Evolutionary conservation across 2,888 invertebrate species (phyloP).

Genomic region (Acleris literana): DNA sequence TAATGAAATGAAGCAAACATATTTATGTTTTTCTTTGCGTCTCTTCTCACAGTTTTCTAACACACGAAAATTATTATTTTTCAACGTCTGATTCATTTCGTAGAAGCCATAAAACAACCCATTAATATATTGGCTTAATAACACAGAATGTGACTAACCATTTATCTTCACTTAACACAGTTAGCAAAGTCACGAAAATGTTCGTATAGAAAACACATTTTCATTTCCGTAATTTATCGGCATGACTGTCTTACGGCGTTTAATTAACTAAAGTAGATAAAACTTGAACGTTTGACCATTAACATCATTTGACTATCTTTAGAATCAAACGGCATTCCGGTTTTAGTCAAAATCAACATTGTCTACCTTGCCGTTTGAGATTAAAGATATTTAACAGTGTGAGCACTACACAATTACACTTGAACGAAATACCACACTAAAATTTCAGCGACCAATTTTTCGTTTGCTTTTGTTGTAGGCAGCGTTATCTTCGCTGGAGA

Average conservation of each 20-base stretch:
- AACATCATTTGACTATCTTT: conserved; percentile 37
- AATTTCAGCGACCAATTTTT: background rate
- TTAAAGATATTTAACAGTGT: conserved; percentile 19
- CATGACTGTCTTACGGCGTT: conserved; percentile 21
- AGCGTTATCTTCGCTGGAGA: conserved; percentile 77
- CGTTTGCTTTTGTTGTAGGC: conserved; percentile 58
- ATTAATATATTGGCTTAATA: conserved; percentile 16
- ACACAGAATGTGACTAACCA: conserved; percentile 2
- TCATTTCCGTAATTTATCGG: conserved; percentile 8
- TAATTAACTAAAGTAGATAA: conserved; percentile 26
- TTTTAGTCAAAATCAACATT: no score
- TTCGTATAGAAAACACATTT: conserved; percentile 16
- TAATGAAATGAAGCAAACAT: no score
- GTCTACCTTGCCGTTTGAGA: no score
- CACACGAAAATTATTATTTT: no score
- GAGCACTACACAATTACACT: conserved; percentile 32
- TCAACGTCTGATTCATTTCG: no score
- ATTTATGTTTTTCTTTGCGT: no score
- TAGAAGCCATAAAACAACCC: background rate
- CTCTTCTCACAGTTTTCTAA: no score
- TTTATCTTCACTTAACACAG: background rate
- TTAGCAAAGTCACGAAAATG: background rate
- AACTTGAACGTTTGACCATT: conserved; percentile 41
- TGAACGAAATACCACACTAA: background rate
- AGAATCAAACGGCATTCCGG: background rate